These are phyloP conservation scores for Barypeithes pellucidus DNA, from an alignment of 2,888 invertebrate species.

Conservation along the genomic window DNA sequence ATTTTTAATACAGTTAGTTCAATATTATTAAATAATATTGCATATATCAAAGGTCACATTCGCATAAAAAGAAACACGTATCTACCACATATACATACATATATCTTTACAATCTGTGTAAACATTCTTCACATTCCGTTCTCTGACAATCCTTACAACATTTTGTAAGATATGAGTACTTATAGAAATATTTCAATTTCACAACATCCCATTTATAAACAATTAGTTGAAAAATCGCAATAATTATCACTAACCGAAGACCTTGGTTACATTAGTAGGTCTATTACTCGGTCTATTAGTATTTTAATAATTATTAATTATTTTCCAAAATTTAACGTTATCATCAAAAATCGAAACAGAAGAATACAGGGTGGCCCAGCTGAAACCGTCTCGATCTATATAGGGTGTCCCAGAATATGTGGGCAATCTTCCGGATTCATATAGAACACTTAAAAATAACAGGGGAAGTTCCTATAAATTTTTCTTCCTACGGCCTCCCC, in stretches of 20 bases:
- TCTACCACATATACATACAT: neutral
- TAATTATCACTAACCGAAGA: neutral
- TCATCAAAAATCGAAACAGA: too few relatives aligned
- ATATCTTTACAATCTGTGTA: neutral
- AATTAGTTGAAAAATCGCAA: neutral
- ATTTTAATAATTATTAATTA: too few relatives aligned
- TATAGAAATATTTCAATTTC: slow-evolving; percentile 19
- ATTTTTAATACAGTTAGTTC: neutral
- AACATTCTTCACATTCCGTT: slow-evolving; percentile 16
- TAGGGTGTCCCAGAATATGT: too few relatives aligned
- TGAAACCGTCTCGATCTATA: too few relatives aligned
- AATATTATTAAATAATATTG: slow-evolving; percentile 8
- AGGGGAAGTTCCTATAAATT: too few relatives aligned
- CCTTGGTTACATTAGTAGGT: slow-evolving; percentile 1
- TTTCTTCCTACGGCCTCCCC: too few relatives aligned
- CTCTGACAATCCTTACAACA: slow-evolving; percentile 2
- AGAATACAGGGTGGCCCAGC: too few relatives aligned
- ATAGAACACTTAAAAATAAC: too few relatives aligned
- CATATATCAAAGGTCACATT: neutral
- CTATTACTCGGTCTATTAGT: too few relatives aligned
- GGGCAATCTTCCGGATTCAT: too few relatives aligned
- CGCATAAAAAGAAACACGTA: slow-evolving; percentile 3
- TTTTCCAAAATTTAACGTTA: too few relatives aligned
- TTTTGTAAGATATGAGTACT: slow-evolving; percentile 7
- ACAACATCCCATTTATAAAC: slow-evolving; percentile 7